phyloP scores from a whole-genome alignment of 2,797 vertebrate genomes.

The Myripristis jacobus region DNA sequence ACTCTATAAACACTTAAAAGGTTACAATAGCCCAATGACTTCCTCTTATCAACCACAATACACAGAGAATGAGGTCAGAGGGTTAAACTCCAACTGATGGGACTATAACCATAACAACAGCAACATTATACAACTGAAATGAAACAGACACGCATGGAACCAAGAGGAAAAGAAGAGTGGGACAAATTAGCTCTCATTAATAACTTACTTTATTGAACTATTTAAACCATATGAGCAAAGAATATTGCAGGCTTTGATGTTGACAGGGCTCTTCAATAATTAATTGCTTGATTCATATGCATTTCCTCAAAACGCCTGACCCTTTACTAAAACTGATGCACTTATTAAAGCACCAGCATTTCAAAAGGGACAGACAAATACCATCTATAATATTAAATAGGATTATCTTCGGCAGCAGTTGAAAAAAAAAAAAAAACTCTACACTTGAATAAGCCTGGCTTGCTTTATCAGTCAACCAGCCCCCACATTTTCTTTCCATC shows the following conservation, averaged over 20 bases:
- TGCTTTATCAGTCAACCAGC: slow-evolving; percentile 5
- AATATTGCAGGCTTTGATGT: slow-evolving; percentile 81
- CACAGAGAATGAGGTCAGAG: slow-evolving; percentile 57
- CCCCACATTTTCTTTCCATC: background rate
- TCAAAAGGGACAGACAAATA: slow-evolving; percentile 64
- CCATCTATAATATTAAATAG: slow-evolving; percentile 26
- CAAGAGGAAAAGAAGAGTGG: slow-evolving; percentile 55
- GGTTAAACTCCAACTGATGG: slow-evolving; percentile 54
- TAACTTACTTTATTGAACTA: slow-evolving; percentile 81
- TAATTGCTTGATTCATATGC: slow-evolving; percentile 77
- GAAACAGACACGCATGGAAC: slow-evolving; percentile 59
- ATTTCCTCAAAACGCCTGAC: slow-evolving; percentile 80
- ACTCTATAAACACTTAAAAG: slow-evolving; percentile 69
- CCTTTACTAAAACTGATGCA: slow-evolving; percentile 62
- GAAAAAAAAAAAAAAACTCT: slow-evolving; percentile 4
- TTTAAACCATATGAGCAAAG: slow-evolving; percentile 78
- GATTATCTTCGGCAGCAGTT: slow-evolving; percentile 34
- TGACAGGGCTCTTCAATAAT: slow-evolving; percentile 79
- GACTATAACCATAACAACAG: slow-evolving; percentile 16
- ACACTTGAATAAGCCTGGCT: slow-evolving; percentile 3
- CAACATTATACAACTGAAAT: slow-evolving; percentile 35
- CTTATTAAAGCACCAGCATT: slow-evolving; percentile 63
- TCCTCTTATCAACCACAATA: slow-evolving; percentile 60
- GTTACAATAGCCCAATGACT: slow-evolving; percentile 50
- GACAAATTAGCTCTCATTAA: slow-evolving; percentile 82